Conservation (phyloP, 2,888 invertebrate species). For the Drosophila imparisetae region DNA sequence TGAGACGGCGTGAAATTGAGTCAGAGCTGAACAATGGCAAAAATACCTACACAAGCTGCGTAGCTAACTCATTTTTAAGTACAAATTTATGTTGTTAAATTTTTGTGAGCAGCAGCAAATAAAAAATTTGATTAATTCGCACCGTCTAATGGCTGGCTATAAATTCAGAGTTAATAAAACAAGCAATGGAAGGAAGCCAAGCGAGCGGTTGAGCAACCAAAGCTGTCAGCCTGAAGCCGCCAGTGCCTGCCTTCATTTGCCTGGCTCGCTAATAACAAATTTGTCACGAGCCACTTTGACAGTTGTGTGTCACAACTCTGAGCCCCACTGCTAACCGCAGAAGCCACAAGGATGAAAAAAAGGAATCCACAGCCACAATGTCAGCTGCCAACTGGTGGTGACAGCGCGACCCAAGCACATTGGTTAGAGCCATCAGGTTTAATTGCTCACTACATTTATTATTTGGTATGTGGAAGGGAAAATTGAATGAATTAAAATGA, state of each 20-base stretch:
- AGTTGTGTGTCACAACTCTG: constrained; percentile 74
- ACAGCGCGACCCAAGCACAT: constrained; percentile 49
- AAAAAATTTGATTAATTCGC: constrained; percentile 80
- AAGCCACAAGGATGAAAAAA: constrained; percentile 27
- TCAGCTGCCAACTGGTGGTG: constrained; percentile 57
- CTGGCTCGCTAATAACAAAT: constrained; percentile 70
- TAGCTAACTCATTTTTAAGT: constrained; percentile 83
- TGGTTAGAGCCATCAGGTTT: constrained; percentile 16
- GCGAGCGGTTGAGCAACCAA: constrained; percentile 21
- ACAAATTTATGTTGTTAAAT: constrained; percentile 81
- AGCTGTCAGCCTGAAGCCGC: constrained; percentile 38
- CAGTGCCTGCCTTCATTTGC: constrained; percentile 24
- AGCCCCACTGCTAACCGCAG: constrained; percentile 47
- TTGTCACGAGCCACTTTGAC: constrained; percentile 82
- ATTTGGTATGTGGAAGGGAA: background rate
- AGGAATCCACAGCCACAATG: constrained; percentile 43
- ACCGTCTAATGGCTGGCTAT: constrained; percentile 78
- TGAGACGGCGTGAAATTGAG: constrained; percentile 76
- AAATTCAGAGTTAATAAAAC: constrained; percentile 82
- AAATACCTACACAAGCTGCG: constrained; percentile 45
- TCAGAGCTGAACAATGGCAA: constrained; percentile 17
- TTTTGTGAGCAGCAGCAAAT: constrained; percentile 44
- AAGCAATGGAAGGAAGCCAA: constrained; percentile 14
- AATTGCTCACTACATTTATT: background rate
- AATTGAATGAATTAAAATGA: background rate